Percentiles rank a stretch among this genome's conserved stretches.
phyloP scores from a whole-genome alignment of 2,113 vertebrate species.

The Merops nubicus region DNA sequence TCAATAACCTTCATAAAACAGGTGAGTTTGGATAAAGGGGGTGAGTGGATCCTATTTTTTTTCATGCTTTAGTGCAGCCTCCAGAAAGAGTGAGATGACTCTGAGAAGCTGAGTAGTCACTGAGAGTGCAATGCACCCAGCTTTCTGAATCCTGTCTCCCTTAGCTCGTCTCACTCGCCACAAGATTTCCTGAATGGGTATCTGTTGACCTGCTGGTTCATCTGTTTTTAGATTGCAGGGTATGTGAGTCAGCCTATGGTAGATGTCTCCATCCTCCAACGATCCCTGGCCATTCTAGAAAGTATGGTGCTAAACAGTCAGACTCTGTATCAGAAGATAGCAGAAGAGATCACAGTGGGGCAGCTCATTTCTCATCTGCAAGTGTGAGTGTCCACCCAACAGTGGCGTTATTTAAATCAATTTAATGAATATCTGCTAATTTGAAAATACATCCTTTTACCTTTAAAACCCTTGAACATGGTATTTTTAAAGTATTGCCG shows the following conservation, averaged over 20 bases:
- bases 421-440: not conserved
- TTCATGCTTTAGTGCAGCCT: not conserved
- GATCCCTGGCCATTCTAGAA: constrained; percentile 96
- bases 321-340: constrained; percentile 94
- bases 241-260: constrained; percentile 97
- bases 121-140: not conserved
- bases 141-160: not conserved
- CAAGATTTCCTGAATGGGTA: not conserved
- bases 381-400: constrained; percentile 86
- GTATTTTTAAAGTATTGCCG: not conserved
- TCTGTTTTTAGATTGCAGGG: constrained; percentile 86
- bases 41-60: not conserved
- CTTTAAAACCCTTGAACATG: not conserved
- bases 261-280: constrained; percentile 95
- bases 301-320: constrained; percentile 99
- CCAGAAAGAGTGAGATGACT: not conserved
- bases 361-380: constrained; percentile 98
- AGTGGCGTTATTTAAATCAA: not conserved
- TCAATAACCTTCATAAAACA: constrained; percentile 97
- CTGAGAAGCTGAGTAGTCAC: not conserved
- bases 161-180: not conserved
- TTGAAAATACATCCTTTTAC: not conserved
- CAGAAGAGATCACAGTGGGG: constrained; percentile 95
- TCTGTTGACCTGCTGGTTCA: not conserved
- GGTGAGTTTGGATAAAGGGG: constrained; percentile 71